A percentile compares a stretch with the other conserved stretches of the same genome.
phyloP scores from a whole-genome alignment of 2,888 invertebrate species.

The Hipparchia semele region DNA sequence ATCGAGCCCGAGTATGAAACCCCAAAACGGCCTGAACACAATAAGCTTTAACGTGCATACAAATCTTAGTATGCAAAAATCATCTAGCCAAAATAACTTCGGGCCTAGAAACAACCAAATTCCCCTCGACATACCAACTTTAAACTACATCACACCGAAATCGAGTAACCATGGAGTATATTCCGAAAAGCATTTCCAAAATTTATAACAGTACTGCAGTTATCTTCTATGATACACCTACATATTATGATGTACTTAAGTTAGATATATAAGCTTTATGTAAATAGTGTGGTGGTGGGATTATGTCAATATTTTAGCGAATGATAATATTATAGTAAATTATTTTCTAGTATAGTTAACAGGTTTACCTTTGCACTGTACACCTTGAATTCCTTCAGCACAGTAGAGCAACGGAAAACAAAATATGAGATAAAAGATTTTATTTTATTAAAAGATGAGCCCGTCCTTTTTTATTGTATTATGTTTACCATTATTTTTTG shows the following conservation, averaged over 20 bases:
- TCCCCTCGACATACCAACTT: slow-evolving; percentile 68
- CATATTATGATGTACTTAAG: slow-evolving; percentile 66
- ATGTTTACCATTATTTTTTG: slow-evolving; percentile 13
- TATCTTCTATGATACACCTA: slow-evolving; percentile 35
- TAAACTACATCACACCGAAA: slow-evolving; percentile 78
- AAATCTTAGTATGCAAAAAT: slow-evolving; percentile 69
- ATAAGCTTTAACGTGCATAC: slow-evolving; percentile 77
- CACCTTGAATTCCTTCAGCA: slow-evolving; percentile 19
- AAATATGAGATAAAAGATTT: slow-evolving; percentile 8
- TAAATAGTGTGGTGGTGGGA: slow-evolving; percentile 69
- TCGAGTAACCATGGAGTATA: slow-evolving; percentile 61
- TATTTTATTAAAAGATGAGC: slow-evolving; percentile 25
- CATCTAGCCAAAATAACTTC: slow-evolving; percentile 54
- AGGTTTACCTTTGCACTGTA: slow-evolving; percentile 16
- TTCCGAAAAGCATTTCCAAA: slow-evolving; percentile 77
- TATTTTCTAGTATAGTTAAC: slow-evolving; percentile 25
- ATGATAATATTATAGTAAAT: slow-evolving; percentile 20
- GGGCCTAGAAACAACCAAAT: slow-evolving; percentile 58
- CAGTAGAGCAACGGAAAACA: slow-evolving; percentile 7
- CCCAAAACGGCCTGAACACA: slow-evolving; percentile 74
- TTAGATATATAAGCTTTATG: slow-evolving; percentile 50
- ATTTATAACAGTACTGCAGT: slow-evolving; percentile 70
- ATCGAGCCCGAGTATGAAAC: slow-evolving; percentile 70
- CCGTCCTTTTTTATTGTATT: slow-evolving; percentile 29
- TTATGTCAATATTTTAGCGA: slow-evolving; percentile 41